These are phyloP conservation scores for Callimorpha dominula DNA, from an alignment of 2,888 invertebrate species.

Conservation along the genomic window DNA sequence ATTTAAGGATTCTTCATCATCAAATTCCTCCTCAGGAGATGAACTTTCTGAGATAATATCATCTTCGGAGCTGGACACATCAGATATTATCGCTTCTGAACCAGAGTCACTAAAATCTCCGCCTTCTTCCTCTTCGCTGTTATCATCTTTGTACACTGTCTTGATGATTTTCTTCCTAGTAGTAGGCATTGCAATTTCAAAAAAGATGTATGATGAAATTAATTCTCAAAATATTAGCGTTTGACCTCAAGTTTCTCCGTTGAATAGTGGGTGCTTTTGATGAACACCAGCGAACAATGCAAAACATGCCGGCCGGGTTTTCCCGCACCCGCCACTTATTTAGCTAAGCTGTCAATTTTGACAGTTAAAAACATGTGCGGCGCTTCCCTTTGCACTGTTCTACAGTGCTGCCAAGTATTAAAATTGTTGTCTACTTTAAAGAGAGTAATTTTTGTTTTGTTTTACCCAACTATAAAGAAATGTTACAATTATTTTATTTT, in stretches of 20 bases:
- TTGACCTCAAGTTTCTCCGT: neutral
- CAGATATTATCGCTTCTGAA: constrained; percentile 79
- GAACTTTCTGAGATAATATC: constrained; percentile 56
- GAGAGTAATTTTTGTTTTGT: too few species aligned
- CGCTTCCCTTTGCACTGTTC: too few species aligned
- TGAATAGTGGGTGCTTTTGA: neutral
- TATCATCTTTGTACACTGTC: constrained; percentile 79
- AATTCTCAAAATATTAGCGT: neutral
- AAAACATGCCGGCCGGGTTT: neutral
- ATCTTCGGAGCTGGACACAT: constrained; percentile 69
- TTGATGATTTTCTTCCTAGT: constrained; percentile 79
- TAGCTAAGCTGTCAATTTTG: neutral
- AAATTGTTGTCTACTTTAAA: too few species aligned
- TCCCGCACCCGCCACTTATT: neutral
- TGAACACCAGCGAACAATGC: neutral
- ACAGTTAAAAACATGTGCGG: neutral
- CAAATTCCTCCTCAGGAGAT: constrained; percentile 69
- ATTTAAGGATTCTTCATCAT: constrained; percentile 47
- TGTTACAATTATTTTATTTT: too few species aligned
- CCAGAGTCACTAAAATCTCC: constrained; percentile 83
- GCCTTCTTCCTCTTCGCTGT: constrained; percentile 73
- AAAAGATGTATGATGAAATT: neutral
- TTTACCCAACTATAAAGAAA: too few species aligned
- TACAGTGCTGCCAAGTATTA: too few species aligned
- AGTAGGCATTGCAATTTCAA: constrained; percentile 65